Evolutionary conservation across 1,140 invertebrate genomes (phyloP), one percentile per base, ranked within the genome.

Genomic region (Drosophila oshimai): DNA sequence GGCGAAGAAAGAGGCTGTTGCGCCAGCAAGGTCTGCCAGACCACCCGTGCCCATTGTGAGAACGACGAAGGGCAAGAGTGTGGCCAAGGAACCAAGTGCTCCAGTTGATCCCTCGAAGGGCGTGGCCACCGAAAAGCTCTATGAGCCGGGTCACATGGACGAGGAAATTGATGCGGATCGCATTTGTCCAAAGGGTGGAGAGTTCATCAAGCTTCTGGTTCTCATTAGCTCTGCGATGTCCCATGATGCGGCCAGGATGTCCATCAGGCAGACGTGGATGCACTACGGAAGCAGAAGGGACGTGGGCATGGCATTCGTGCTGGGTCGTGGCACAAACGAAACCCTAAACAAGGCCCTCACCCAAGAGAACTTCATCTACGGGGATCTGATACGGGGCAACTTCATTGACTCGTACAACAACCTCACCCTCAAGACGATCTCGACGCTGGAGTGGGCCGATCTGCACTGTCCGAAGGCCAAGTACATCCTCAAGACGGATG

Each of bases 391-490:
- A 67, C 92, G 94, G 9, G 96, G 95, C 7, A 94, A 94, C 55
- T 97, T 96, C 74, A 81, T 96, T 28, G 97, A 98, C 90, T 95
- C 95, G 0, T 98, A 98, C 86, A 94, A 95, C 39, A 98, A 98
- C 91, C 92, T 98, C 9, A 97, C 97, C 3, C 91, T 97, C 1
- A 97, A 97, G 92, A 96, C 95, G 6, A 94, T 97, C 31, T 96
- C 96, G 10, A 95, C 96, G 87, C 91, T 97, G 41, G 96, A 97
- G 89, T 97, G 96, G 96, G 93, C 95, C 0, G 94, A 95, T 76
- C 94, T 93, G 57, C 95, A 96, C 83, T 98, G 96, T 90, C 93
- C 95, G 6, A 92, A 93, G 58, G 95, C 94, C 31, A 93, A 93
- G 68, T 96, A 95, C 76, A 91, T 97, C 42, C 92, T 98, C 20